These are phyloP conservation scores for Pasiphila rectangulata DNA, from an alignment of 2,888 invertebrate genomes.

Conservation along the genomic window DNA sequence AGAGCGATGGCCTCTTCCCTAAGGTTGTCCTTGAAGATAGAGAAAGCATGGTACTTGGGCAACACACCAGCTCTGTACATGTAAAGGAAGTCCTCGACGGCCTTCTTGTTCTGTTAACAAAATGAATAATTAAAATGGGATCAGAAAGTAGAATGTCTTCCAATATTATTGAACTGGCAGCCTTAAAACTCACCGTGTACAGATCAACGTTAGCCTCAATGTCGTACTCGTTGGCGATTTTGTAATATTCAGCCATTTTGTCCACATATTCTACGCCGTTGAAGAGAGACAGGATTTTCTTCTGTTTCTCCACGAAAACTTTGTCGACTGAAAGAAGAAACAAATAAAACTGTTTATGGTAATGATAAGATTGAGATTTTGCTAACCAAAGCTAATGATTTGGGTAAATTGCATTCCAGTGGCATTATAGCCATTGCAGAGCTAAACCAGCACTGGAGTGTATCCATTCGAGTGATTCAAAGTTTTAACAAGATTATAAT, in stretches of 20 bases:
- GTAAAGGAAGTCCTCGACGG: constrained; percentile 65
- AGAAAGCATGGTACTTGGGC: constrained; percentile 74
- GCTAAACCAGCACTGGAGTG: too few species aligned
- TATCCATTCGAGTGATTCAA: too few species aligned
- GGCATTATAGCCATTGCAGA: too few species aligned
- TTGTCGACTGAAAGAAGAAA: constrained; percentile 40
- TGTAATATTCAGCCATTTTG: constrained; percentile 56
- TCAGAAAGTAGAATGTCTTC: constrained; percentile 26
- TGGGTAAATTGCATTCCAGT: too few species aligned
- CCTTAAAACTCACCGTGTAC: constrained; percentile 55
- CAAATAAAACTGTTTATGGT: too few species aligned
- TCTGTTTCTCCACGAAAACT: constrained; percentile 55
- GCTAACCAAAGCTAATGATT: too few species aligned
- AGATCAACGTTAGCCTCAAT: constrained; percentile 60
- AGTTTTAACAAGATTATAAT: too few species aligned
- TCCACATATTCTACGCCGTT: constrained; percentile 63
- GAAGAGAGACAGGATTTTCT: constrained; percentile 67
- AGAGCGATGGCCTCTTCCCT: constrained; percentile 74
- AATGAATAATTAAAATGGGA: not conserved
- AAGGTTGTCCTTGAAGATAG: constrained; percentile 69
- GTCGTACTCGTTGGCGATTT: constrained; percentile 55
- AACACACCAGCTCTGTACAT: constrained; percentile 69
- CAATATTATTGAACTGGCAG: too few species aligned
- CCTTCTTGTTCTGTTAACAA: constrained; percentile 34
- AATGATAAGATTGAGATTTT: too few species aligned